Evolutionary conservation across 2,888 invertebrate genomes (phyloP).

Genomic region (Philopedon plagiatum): DNA sequence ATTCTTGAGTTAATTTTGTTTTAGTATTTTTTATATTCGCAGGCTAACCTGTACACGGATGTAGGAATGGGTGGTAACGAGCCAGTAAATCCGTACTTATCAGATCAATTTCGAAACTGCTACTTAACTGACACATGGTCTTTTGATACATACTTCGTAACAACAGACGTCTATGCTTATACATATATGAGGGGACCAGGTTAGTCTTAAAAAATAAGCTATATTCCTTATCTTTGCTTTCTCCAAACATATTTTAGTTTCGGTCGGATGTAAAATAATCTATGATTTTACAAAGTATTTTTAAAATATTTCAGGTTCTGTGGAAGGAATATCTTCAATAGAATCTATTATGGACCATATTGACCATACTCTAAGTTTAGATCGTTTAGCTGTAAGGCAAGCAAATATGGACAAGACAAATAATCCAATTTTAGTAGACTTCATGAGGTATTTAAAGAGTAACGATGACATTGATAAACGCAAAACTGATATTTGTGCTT

Average conservation of each 20-base stretch:
- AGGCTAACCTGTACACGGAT: constrained; percentile 70
- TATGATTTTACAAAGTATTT: no score
- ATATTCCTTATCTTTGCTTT: no score
- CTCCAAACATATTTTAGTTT: no score
- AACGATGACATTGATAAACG: constrained; percentile 14
- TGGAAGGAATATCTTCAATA: constrained; percentile 76
- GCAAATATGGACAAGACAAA: constrained; percentile 68
- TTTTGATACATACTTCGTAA: constrained; percentile 68
- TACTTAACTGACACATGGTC: constrained; percentile 74
- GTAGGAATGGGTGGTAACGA: constrained; percentile 74
- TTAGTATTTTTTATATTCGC: background rate
- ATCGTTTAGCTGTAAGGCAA: constrained; percentile 72
- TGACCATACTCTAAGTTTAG: constrained; percentile 69
- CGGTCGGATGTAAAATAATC: no score
- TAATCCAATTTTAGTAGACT: constrained; percentile 30
- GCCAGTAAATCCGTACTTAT: constrained; percentile 58
- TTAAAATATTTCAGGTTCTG: constrained; percentile 70
- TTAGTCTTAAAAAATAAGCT: no score
- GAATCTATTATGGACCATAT: constrained; percentile 80
- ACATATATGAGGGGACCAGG: constrained; percentile 80
- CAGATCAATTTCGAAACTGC: constrained; percentile 67
- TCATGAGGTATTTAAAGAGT: constrained; percentile 12
- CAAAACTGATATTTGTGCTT: constrained; percentile 8
- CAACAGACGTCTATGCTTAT: constrained; percentile 77
- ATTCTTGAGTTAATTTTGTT: no score